A percentile compares a stretch with the other conserved stretches of the same genome.
phyloP scores from a whole-genome alignment of 1,140 invertebrate species.

The Mamestra configurata region DNA sequence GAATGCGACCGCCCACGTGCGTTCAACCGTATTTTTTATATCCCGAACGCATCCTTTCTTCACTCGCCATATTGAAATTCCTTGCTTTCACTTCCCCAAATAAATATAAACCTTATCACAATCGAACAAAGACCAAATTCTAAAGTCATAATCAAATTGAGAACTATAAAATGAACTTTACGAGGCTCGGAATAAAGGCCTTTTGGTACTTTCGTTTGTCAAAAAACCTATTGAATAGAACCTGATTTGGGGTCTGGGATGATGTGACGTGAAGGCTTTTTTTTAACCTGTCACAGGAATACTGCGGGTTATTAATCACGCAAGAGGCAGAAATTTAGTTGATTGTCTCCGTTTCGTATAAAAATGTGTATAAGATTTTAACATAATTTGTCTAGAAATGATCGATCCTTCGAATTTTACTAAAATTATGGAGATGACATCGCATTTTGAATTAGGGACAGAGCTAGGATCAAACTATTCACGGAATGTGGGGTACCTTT shows the following conservation, averaged over 20 bases:
- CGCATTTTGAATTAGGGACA: slow-evolving; percentile 2
- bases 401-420: slow-evolving; percentile 8
- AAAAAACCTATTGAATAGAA: slow-evolving; percentile 74
- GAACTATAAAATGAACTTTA: slow-evolving; percentile 64
- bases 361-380: slow-evolving; percentile 34
- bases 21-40: slow-evolving; percentile 74
- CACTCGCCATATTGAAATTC: slow-evolving; percentile 74
- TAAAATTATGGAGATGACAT: slow-evolving; percentile 5
- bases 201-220: slow-evolving; percentile 64
- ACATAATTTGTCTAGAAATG: not conserved
- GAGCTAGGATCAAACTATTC: slow-evolving; percentile 14
- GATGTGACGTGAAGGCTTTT: slow-evolving; percentile 69
- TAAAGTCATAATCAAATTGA: slow-evolving; percentile 43
- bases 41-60: slow-evolving; percentile 70
- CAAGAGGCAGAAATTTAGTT: slow-evolving; percentile 44
- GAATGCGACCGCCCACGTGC: slow-evolving; percentile 69
- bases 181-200: slow-evolving; percentile 63
- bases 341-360: slow-evolving; percentile 60
- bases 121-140: slow-evolving; percentile 60
- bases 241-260: slow-evolving; percentile 74
- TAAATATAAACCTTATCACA: slow-evolving; percentile 64
- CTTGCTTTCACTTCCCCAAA: slow-evolving; percentile 57
- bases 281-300: slow-evolving; percentile 71
- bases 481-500: not conserved
- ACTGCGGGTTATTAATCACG: slow-evolving; percentile 76